These are phyloP conservation scores for Stercorarius parasiticus DNA, from an alignment of 2,113 vertebrate species.

Conservation along the genomic window DNA sequence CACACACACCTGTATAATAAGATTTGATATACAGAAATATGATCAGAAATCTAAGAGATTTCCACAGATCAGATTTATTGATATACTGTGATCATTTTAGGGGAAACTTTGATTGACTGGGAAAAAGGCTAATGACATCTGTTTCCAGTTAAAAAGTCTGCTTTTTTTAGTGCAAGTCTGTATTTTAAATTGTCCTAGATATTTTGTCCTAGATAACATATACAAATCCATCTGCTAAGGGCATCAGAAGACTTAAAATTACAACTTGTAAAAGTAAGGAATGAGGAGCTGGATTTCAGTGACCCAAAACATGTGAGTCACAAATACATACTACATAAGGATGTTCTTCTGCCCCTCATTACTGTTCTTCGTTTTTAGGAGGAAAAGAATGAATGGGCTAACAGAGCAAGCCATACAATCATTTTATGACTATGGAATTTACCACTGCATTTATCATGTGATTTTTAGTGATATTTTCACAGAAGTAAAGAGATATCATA, in stretches of 20 bases:
- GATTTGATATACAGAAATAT: background rate
- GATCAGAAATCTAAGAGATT: background rate
- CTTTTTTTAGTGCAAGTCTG: background rate
- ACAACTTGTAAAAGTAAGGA: background rate
- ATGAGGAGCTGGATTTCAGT: background rate
- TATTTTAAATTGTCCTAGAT: conserved; percentile 12
- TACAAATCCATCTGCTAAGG: background rate
- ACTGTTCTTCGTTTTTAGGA: accelerated
- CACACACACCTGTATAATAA: background rate
- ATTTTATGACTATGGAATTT: background rate
- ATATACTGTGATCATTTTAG: background rate
- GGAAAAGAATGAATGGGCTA: background rate
- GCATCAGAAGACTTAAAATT: background rate
- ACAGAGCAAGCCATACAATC: background rate
- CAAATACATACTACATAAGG: background rate
- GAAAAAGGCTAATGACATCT: background rate
- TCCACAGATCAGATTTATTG: background rate
- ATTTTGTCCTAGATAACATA: conserved; percentile 1
- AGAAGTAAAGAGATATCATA: background rate
- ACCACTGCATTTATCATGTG: background rate
- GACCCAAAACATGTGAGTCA: accelerated
- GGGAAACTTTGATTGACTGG: background rate
- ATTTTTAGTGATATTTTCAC: background rate
- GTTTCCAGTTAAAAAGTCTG: background rate
- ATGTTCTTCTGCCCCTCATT: background rate